Evolutionary conservation across 2,797 vertebrate genomes (phyloP).

Genomic region (Coccyzus lansbergi): DNA sequence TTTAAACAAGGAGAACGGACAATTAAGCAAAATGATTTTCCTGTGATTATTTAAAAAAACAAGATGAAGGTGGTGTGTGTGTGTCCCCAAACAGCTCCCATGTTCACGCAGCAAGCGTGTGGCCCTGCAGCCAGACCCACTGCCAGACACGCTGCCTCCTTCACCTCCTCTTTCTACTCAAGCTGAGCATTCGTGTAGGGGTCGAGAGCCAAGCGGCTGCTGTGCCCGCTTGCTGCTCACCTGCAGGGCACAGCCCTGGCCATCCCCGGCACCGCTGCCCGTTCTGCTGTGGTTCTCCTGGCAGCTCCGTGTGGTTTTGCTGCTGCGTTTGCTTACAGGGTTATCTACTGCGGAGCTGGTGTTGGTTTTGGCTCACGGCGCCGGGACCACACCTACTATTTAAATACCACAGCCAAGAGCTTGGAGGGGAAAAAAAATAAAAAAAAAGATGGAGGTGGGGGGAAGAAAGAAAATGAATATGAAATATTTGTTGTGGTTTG

Average conservation of each 20-base stretch:
- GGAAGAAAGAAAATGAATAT: conserved; percentile 50
- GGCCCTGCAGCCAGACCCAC: background rate
- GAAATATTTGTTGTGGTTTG: conserved; percentile 71
- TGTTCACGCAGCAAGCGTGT: accelerated
- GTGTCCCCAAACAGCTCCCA: background rate
- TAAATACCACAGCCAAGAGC: conserved; percentile 67
- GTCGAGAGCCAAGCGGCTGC: background rate
- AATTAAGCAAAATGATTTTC: background rate
- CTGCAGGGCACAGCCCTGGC: background rate
- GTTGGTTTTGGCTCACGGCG: conserved; percentile 62
- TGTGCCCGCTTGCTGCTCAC: background rate
- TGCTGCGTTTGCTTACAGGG: conserved; percentile 40
- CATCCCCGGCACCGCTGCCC: background rate
- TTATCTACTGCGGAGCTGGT: conserved; percentile 64
- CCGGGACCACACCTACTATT: conserved; percentile 71
- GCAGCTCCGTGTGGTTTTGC: background rate
- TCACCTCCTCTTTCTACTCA: accelerated
- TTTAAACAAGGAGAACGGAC: background rate
- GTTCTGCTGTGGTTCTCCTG: background rate
- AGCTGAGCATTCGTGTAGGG: accelerated
- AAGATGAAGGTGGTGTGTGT: background rate
- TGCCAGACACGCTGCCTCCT: background rate
- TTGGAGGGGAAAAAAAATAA: background rate
- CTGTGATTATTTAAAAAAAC: background rate
- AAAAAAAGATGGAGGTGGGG: background rate